A percentile compares a stretch with the other conserved stretches of the same genome.
These are phyloP conservation scores for Danio kyathit DNA, from an alignment of 2,797 vertebrate genomes.

Conservation along the genomic window DNA sequence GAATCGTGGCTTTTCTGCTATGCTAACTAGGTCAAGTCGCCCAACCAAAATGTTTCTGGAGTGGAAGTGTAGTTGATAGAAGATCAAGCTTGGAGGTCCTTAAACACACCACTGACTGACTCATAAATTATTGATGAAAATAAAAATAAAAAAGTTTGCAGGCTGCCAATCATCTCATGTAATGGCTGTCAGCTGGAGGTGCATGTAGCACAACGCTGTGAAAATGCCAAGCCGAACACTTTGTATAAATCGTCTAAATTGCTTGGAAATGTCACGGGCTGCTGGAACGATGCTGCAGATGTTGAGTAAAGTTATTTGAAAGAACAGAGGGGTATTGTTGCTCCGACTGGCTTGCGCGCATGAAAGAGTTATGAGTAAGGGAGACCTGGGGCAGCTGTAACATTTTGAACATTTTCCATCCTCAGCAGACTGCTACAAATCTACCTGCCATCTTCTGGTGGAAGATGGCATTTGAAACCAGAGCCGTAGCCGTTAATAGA, in stretches of 20 bases:
- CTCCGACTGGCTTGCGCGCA: neutral
- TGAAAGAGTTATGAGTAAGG: slow-evolving; percentile 11
- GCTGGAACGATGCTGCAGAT: slow-evolving; percentile 19
- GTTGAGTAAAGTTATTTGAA: slow-evolving; percentile 26
- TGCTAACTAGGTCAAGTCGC: slow-evolving; percentile 30
- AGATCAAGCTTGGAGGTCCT: slow-evolving; percentile 27
- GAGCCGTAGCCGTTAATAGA: slow-evolving; percentile 21
- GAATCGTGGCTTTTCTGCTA: slow-evolving; percentile 21
- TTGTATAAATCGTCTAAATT: slow-evolving; percentile 44
- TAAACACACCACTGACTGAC: neutral
- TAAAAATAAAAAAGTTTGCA: neutral
- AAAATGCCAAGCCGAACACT: slow-evolving; percentile 48
- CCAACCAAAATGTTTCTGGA: neutral
- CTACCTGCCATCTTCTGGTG: neutral
- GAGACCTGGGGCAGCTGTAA: slow-evolving; percentile 6
- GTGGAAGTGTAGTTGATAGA: slow-evolving; percentile 35
- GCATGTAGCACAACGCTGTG: slow-evolving; percentile 36
- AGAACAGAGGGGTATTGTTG: slow-evolving; percentile 6
- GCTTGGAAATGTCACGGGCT: slow-evolving; percentile 44
- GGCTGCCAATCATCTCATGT: slow-evolving; percentile 44
- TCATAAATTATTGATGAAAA: slow-evolving; percentile 36
- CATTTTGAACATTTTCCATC: neutral
- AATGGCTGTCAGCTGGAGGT: slow-evolving; percentile 48
- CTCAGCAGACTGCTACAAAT: neutral
- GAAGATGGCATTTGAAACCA: slow-evolving; percentile 4